Base-by-base conservation (phyloP, 2,113 vertebrate genomes). In the Leiothrix lutea region DNA sequence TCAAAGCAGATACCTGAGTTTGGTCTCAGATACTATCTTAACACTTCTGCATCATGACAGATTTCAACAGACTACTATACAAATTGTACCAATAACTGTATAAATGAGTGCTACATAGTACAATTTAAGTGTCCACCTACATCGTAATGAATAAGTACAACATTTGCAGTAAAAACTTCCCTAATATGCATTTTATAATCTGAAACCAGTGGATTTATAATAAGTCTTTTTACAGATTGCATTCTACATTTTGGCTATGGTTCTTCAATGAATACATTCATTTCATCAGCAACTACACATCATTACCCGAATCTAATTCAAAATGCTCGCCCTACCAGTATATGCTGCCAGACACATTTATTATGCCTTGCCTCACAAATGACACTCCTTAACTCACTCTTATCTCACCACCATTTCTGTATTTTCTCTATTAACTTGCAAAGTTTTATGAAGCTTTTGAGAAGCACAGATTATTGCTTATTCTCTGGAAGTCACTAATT, bases 211-310 rank as follows among this genome's bases (percentile, higher is more conserved):
- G 25, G 20, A 69, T 77, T 61, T 79, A 69, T 26, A 64, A 4
- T 9, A 81, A 28, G 17, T 11, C 24, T 48, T 86, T 78, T 69
- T 61, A 81, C 29, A 36, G 40, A 71, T 44, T 66, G 20, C 7
- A 18, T 48, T 60, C 80, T 79, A 40, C 4, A 14, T 81, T 80
- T 73, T 60, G 19, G 31, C 36, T 31, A 20, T 14, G 17, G 35
- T 22, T 84, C 40, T 66, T 90, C 21, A 6, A 71, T 0, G 0
- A 71, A 14, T 44, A 51, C 0, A 0, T 48, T 62, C 23, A 64
- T 61, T 82, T 57, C 11, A 78, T 40, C 72, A 54, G 47, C 66
- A 93, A 51, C 47, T 77, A 78, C 0, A 8, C 56, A 51, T 57
- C 54, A 51, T 35, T 73, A 91, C 18, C 47, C 9, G 1, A 90